Conservation (phyloP, 2,797 vertebrate genomes). For the Sebastes kiyomatsui region DNA sequence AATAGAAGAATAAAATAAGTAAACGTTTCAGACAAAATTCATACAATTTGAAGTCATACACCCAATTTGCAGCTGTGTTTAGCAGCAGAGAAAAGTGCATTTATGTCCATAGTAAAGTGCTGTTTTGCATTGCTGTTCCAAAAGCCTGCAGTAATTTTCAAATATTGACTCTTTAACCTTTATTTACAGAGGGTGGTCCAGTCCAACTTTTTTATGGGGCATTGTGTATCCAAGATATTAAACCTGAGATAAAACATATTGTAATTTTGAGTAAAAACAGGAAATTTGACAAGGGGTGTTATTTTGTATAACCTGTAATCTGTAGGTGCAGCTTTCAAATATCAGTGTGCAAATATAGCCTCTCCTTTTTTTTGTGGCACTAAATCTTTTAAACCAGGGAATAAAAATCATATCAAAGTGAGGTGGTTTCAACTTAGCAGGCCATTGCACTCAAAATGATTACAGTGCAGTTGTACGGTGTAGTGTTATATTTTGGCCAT, state of each 20-base stretch:
- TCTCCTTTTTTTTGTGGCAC: not conserved
- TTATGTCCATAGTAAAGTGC: no score
- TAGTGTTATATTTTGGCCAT: not conserved
- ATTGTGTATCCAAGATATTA: not conserved
- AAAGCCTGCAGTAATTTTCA: not conserved
- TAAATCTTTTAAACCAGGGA: not conserved
- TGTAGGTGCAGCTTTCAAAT: not conserved
- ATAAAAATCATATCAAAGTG: no score
- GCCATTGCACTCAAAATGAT: not conserved
- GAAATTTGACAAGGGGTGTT: not conserved
- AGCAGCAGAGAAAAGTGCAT: no score
- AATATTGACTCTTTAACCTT: no score
- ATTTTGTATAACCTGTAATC: not conserved
- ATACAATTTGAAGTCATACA: no score
- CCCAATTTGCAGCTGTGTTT: no score
- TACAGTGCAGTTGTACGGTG: not conserved
- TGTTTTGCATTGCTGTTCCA: not conserved
- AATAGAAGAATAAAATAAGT: no score
- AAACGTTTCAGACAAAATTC: no score
- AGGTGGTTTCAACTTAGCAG: not conserved
- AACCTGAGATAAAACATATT: not conserved
- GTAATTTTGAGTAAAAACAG: not conserved
- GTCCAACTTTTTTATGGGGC: not conserved
- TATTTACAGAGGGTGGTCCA: not conserved
- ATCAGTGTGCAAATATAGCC: not conserved